phyloP scores from a whole-genome alignment of 1,140 invertebrate species.

The Lithobius niger region DNA sequence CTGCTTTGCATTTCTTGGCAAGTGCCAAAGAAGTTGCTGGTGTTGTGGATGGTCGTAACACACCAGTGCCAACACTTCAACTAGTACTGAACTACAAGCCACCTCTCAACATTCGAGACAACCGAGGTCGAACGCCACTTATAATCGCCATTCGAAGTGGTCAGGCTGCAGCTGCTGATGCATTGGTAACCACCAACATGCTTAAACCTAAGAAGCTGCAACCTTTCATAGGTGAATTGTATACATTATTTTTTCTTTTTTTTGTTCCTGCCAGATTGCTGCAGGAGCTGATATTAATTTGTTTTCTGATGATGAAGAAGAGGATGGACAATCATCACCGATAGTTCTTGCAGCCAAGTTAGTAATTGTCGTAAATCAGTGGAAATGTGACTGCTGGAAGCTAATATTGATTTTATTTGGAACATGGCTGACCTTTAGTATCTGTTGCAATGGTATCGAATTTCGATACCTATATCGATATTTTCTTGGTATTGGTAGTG shows the following conservation, averaged over 20 bases:
- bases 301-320: slow-evolving; percentile 15
- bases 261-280: slow-evolving; percentile 21
- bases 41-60: background rate
- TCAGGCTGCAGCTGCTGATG: slow-evolving; percentile 19
- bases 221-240: too few species aligned
- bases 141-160: slow-evolving; percentile 24
- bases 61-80: slow-evolving; percentile 18
- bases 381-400: too few species aligned
- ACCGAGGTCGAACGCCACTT: slow-evolving; percentile 25
- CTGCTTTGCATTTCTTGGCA: slow-evolving; percentile 27
- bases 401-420: too few species aligned
- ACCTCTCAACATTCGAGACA: slow-evolving; percentile 25
- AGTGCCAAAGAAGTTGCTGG: slow-evolving; percentile 16
- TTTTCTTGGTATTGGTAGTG: too few species aligned
- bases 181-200: too few species aligned
- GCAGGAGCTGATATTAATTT: slow-evolving; percentile 30
- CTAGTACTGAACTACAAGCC: slow-evolving; percentile 27
- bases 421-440: too few species aligned
- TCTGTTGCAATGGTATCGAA: too few species aligned
- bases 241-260: slow-evolving; percentile 4
- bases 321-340: slow-evolving; percentile 18
- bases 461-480: too few species aligned
- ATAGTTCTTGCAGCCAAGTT: slow-evolving; percentile 24
- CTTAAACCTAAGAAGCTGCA: too few species aligned
- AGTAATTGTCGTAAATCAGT: slow-evolving; percentile 16